Conservation (phyloP, 2,113 vertebrate genomes). For the Hydropotes inermis region DNA sequence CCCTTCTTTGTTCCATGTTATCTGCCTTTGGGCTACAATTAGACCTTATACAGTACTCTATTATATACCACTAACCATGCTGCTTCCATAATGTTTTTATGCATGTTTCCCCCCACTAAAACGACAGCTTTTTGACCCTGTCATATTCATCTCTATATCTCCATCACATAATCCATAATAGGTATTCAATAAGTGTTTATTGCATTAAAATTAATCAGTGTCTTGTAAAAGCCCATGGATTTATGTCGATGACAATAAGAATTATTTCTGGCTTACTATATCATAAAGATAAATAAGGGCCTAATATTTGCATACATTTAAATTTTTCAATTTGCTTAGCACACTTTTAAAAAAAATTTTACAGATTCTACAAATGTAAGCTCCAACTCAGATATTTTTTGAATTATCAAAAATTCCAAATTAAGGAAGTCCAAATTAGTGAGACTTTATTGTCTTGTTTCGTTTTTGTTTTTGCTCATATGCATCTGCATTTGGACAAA, state of each 20-base stretch:
- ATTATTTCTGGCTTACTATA: conserved; percentile 23
- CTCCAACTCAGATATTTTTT: neutral
- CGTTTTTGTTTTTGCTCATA: conserved; percentile 25
- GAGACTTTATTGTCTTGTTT: conserved; percentile 15
- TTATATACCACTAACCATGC: neutral
- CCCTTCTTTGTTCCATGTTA: neutral
- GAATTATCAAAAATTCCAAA: conserved; percentile 38
- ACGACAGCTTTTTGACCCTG: neutral
- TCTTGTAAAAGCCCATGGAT: neutral
- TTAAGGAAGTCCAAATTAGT: conserved; percentile 30
- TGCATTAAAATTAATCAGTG: conserved; percentile 40
- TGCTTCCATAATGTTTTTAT: conserved; percentile 39
- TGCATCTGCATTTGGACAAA: neutral
- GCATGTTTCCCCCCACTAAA: neutral
- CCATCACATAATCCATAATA: neutral
- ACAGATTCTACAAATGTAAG: conserved; percentile 25
- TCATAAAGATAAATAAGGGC: neutral
- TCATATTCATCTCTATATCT: conserved; percentile 35
- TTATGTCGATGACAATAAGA: conserved; percentile 26
- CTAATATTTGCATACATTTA: neutral
- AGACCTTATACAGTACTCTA: neutral
- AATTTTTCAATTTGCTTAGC: conserved; percentile 31
- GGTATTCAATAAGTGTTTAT: conserved; percentile 39
- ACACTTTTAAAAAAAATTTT: neutral
- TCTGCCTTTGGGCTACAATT: neutral